Evolutionary conservation across 1,140 invertebrate species (phyloP).

Genomic region (Aradophagus sp.): DNA sequence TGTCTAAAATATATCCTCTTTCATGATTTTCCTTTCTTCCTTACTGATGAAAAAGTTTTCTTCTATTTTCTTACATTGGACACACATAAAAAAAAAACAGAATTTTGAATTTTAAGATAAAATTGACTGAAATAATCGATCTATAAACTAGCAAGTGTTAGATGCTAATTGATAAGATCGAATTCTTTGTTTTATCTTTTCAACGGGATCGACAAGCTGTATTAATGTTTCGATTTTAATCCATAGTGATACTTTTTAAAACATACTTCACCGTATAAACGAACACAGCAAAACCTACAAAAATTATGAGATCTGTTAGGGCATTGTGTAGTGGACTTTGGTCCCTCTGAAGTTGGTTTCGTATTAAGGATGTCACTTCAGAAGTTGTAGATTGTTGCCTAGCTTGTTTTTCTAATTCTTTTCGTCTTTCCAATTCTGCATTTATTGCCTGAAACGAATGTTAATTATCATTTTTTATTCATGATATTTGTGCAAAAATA

Average conservation of each 20-base stretch:
- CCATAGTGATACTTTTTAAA: constrained; percentile 74
- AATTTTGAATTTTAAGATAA: not conserved
- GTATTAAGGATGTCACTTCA: constrained; percentile 71
- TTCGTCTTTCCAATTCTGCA: constrained; percentile 71
- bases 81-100: not conserved
- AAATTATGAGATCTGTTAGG: constrained; percentile 85
- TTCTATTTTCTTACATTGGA: no score
- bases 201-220: constrained; percentile 3
- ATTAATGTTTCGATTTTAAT: constrained; percentile 53
- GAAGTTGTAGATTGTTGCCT: constrained; percentile 64
- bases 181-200: no score
- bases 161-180: no score
- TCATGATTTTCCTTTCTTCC: no score
- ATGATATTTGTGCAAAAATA: no score
- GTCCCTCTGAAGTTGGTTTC: constrained; percentile 76
- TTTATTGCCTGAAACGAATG: constrained; percentile 67
- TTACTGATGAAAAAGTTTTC: no score
- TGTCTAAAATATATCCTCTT: no score
- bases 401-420: constrained; percentile 71
- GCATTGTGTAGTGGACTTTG: constrained; percentile 83
- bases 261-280: constrained; percentile 92
- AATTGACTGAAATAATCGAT: constrained; percentile 24
- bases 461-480: no score
- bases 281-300: constrained; percentile 89
- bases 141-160: constrained; percentile 8